Percentiles rank a stretch among this genome's conserved stretches.
These are phyloP conservation scores for Cairina moschata DNA, from an alignment of 2,113 vertebrate genomes.

Conservation along the genomic window DNA sequence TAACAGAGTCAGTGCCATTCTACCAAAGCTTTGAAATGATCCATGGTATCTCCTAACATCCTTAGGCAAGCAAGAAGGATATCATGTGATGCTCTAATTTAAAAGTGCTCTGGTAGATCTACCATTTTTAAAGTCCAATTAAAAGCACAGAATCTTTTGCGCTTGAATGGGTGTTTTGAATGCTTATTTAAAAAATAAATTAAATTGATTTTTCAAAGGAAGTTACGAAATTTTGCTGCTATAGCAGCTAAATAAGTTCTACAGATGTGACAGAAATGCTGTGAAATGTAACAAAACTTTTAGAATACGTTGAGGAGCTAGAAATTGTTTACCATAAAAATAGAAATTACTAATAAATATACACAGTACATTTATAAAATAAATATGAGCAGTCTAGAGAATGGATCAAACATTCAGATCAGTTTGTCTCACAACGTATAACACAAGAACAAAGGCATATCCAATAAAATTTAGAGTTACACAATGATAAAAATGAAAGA, in stretches of 20 bases:
- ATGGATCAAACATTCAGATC: not conserved
- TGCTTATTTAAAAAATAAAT: not conserved
- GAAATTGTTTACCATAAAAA: conserved; percentile 15
- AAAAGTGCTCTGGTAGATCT: not conserved
- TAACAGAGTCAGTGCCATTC: not conserved
- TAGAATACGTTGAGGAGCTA: not conserved
- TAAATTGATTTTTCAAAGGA: not conserved
- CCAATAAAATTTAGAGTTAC: not conserved
- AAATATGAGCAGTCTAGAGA: not conserved
- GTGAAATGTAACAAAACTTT: not conserved
- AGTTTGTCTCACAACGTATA: not conserved
- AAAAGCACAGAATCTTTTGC: not conserved
- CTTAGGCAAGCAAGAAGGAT: not conserved
- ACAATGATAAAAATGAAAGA: not conserved
- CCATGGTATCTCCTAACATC: not conserved
- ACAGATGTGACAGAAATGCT: not conserved
- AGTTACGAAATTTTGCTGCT: not conserved
- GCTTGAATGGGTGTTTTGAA: not conserved
- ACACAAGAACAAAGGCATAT: not conserved
- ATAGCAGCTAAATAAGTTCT: not conserved
- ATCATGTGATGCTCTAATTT: not conserved
- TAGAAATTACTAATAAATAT: not conserved
- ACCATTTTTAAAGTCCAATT: not conserved
- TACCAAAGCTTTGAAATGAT: not conserved
- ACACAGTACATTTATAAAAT: not conserved